Evolutionary conservation across 1,140 invertebrate genomes (phyloP).

Genomic region (Drosophila lacertosa): DNA sequence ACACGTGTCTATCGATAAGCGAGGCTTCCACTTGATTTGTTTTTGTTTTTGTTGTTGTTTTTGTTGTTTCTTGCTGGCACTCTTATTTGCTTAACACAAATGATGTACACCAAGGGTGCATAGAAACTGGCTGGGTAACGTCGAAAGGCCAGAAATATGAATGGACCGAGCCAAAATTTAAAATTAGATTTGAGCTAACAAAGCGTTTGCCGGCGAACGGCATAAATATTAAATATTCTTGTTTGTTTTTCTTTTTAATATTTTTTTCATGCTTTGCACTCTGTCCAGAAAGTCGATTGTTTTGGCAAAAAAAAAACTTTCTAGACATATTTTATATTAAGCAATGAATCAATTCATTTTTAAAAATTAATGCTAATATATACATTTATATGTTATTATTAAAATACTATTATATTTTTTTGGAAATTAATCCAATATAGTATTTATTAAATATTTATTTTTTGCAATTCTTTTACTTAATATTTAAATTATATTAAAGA

Average conservation of each 20-base stretch:
- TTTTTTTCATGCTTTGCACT: background rate
- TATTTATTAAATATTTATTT: too few species aligned
- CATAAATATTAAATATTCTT: slow-evolving; percentile 5
- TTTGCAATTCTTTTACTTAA: too few species aligned
- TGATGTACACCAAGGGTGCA: background rate
- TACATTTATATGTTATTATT: too few species aligned
- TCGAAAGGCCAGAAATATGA: slow-evolving; percentile 15
- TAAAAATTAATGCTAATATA: too few species aligned
- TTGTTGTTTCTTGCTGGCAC: background rate
- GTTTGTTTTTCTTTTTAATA: background rate
- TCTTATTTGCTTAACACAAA: background rate
- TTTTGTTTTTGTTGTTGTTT: background rate
- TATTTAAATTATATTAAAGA: too few species aligned
- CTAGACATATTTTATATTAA: too few species aligned
- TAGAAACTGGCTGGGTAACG: slow-evolving; percentile 8
- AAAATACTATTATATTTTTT: too few species aligned
- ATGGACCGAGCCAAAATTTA: slow-evolving; percentile 8
- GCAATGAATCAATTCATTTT: too few species aligned
- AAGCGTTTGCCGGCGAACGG: background rate
- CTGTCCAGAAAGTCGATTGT: background rate
- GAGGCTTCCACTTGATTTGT: background rate
- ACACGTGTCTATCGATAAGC: slow-evolving; percentile 2
- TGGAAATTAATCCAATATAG: too few species aligned
- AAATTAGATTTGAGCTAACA: slow-evolving; percentile 27
- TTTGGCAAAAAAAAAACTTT: too few species aligned